Percentiles rank a stretch among this genome's conserved stretches.
Evolutionary conservation across 1,140 invertebrate species (phyloP).

Genomic region (Caenorhabditis brenneri): DNA sequence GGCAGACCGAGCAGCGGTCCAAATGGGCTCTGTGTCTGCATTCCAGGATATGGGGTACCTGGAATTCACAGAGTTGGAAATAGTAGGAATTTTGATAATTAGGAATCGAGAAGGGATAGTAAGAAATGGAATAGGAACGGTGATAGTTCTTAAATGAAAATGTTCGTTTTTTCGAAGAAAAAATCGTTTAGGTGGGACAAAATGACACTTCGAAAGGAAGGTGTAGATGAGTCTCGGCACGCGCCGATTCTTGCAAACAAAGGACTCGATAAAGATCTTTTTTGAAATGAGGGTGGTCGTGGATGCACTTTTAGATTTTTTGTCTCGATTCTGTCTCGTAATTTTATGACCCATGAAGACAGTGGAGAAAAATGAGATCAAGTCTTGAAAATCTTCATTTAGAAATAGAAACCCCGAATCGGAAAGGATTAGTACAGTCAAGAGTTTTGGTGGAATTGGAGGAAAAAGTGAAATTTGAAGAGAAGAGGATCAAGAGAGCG

Average conservation of each 20-base stretch:
- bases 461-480: conserved; percentile 1
- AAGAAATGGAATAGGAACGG: background rate
- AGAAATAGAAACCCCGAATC: background rate
- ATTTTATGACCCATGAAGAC: conserved; percentile 31
- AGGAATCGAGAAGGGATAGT: background rate
- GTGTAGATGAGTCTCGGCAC: conserved; percentile 36
- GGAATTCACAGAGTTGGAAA: no score
- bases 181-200: background rate
- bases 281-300: conserved; percentile 33
- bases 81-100: background rate
- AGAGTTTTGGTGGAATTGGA: background rate
- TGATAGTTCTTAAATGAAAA: background rate
- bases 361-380: background rate
- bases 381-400: conserved; percentile 1
- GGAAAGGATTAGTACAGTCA: conserved; percentile 9
- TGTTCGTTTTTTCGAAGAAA: background rate
- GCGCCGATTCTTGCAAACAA: conserved; percentile 34
- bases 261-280: conserved; percentile 36
- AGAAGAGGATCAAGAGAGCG: conserved; percentile 1
- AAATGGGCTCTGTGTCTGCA: conserved; percentile 35
- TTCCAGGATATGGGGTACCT: background rate
- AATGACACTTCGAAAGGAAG: background rate
- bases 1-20: background rate
- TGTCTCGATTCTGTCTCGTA: conserved; percentile 4
- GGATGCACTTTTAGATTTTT: conserved; percentile 33